Evolutionary conservation across 2,797 vertebrate genomes (phyloP).

Genomic region (Astyanax mexicanus): DNA sequence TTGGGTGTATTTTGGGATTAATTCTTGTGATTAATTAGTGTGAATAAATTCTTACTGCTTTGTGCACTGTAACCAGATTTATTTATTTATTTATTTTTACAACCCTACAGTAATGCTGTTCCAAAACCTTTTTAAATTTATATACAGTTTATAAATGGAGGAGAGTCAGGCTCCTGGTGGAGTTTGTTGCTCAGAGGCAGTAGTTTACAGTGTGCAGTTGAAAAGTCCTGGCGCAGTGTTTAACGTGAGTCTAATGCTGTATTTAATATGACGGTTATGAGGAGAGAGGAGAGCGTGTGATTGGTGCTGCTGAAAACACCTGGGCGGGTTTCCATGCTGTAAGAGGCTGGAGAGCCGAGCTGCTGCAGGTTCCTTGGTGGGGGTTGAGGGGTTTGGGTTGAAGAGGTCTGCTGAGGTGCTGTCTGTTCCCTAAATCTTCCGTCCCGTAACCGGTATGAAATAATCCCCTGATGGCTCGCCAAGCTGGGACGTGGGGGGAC

Average conservation of each 20-base stretch:
- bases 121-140: too few species aligned
- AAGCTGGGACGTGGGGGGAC: conserved; percentile 27
- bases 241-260: neutral
- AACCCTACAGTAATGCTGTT: too few species aligned
- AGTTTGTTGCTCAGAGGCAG: neutral
- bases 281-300: neutral
- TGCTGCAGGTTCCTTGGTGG: conserved; percentile 41
- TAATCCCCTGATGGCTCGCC: conserved; percentile 68
- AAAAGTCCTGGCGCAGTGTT: neutral
- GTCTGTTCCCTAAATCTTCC: conserved; percentile 65
- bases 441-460: conserved; percentile 66
- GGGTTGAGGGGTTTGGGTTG: conserved; percentile 53
- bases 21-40: too few species aligned
- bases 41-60: too few species aligned
- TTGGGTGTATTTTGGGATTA: too few species aligned
- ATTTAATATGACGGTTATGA: conserved; percentile 9
- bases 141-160: conserved; percentile 7
- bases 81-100: too few species aligned
- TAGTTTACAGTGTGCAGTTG: neutral
- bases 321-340: conserved; percentile 44
- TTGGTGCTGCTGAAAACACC: conserved; percentile 34
- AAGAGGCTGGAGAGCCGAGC: conserved; percentile 40
- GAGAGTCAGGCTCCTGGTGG: neutral
- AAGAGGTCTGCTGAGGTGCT: conserved; percentile 49
- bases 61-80: too few species aligned